These are phyloP conservation scores for Drosophila picticornis DNA, from an alignment of 2,888 invertebrate species.

Conservation along the genomic window DNA sequence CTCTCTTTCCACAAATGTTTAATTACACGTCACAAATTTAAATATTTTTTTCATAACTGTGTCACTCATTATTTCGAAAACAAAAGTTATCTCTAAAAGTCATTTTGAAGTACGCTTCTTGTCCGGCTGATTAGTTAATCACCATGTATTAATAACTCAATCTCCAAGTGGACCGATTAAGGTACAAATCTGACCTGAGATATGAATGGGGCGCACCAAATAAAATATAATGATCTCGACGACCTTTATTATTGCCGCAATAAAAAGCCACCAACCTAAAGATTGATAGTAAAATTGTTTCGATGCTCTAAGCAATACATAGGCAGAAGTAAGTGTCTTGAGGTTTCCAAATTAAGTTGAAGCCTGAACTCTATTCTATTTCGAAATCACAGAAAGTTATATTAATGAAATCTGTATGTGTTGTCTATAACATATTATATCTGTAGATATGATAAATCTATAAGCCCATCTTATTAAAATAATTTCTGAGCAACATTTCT, in stretches of 20 bases:
- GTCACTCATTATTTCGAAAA: constrained; percentile 38
- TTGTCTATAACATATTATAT: background rate
- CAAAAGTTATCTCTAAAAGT: constrained; percentile 21
- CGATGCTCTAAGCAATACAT: background rate
- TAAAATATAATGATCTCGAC: constrained; percentile 16
- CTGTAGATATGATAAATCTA: background rate
- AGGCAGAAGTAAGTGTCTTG: background rate
- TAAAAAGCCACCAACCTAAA: background rate
- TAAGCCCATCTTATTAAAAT: background rate
- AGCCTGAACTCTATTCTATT: background rate
- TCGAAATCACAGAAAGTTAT: background rate
- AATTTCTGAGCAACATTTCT: background rate
- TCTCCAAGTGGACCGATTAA: constrained; percentile 50
- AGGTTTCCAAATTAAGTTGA: background rate
- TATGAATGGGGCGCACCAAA: constrained; percentile 12
- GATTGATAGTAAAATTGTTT: background rate
- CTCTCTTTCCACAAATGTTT: background rate
- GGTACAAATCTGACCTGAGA: constrained; percentile 37
- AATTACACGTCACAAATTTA: constrained; percentile 8
- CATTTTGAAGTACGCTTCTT: constrained; percentile 8
- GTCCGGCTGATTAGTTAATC: constrained; percentile 37
- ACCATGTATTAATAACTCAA: constrained; percentile 18
- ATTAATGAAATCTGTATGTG: background rate
- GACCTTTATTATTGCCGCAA: constrained; percentile 8
- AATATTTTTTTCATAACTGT: constrained; percentile 30